A percentile compares a stretch with the other conserved stretches of the same genome.
Conservation (phyloP, 2,797 vertebrate genomes). For the Hapalemur alaotrensis region DNA sequence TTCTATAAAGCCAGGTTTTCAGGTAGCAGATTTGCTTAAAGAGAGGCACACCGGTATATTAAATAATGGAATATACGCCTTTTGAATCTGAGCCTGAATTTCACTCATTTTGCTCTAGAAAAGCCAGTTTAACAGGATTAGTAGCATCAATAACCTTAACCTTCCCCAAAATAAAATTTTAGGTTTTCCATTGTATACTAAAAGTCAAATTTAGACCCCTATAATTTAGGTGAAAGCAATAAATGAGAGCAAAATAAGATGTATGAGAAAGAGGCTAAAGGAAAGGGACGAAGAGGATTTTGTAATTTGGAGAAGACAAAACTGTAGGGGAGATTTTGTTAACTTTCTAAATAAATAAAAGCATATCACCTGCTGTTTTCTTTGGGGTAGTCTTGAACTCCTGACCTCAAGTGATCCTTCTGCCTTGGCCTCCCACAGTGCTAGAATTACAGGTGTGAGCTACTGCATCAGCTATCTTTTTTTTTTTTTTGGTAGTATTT, state of each 20-base stretch:
- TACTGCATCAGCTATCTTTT: background rate
- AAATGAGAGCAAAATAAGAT: background rate
- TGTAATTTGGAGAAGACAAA: background rate
- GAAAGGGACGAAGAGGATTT: background rate
- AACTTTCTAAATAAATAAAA: background rate
- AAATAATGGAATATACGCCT: background rate
- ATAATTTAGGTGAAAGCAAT: slow-evolving; percentile 11
- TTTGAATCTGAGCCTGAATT: slow-evolving; percentile 32
- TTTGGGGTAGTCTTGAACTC: background rate
- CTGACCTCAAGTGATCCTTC: too few relatives aligned
- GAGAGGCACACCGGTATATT: background rate
- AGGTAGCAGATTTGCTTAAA: slow-evolving; percentile 31
- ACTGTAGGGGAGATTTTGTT: background rate
- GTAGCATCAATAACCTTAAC: slow-evolving; percentile 11
- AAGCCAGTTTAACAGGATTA: background rate
- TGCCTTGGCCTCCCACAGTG: too few relatives aligned
- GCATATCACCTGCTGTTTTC: background rate
- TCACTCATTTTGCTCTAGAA: slow-evolving; percentile 36
- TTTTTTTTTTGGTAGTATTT: background rate
- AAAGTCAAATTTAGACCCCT: background rate
- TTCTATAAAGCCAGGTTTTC: background rate
- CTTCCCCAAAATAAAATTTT: background rate
- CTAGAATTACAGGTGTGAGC: too few relatives aligned
- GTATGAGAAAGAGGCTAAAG: background rate
- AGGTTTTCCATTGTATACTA: background rate